phyloP scores from a whole-genome alignment of 2,113 vertebrate species.

The Macquaria ambigua region DNA sequence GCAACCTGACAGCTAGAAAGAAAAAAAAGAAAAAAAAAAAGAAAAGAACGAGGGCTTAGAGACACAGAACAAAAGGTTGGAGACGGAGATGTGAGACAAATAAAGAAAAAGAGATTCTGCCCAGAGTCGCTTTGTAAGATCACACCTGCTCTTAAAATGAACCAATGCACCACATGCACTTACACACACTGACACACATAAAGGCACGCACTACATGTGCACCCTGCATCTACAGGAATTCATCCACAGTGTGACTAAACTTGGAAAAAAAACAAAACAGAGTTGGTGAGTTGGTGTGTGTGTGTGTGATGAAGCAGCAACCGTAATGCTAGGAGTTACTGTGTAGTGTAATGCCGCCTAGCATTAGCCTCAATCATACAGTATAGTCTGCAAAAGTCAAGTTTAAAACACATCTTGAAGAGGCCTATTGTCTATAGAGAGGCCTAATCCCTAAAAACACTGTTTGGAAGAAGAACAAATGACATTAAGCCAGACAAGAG shows the following conservation, averaged over 20 bases:
- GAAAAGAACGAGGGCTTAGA: background rate
- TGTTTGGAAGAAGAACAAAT: background rate
- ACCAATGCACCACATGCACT: background rate
- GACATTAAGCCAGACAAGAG: background rate
- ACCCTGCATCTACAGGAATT: conserved; percentile 33
- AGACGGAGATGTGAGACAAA: conserved; percentile 27
- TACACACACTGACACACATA: background rate
- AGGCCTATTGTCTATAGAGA: background rate
- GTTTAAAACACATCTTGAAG: background rate
- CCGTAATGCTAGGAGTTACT: conserved; percentile 5
- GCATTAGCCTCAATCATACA: background rate
- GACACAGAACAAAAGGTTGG: conserved; percentile 24
- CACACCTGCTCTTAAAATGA: conserved; percentile 38
- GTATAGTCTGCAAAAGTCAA: background rate
- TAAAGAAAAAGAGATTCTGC: conserved; percentile 18
- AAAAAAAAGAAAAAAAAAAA: background rate
- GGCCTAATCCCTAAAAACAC: background rate
- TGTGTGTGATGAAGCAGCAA: conserved; percentile 22
- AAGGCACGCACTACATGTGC: background rate
- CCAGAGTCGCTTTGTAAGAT: conserved; percentile 17
- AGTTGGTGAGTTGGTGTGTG: background rate
- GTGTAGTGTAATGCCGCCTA: background rate
- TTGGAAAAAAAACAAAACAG: background rate
- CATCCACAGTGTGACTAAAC: conserved; percentile 40
- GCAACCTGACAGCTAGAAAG: conserved; percentile 33